Base-by-base conservation (phyloP, 2,797 vertebrate species). In the Smutsia gigantea region DNA sequence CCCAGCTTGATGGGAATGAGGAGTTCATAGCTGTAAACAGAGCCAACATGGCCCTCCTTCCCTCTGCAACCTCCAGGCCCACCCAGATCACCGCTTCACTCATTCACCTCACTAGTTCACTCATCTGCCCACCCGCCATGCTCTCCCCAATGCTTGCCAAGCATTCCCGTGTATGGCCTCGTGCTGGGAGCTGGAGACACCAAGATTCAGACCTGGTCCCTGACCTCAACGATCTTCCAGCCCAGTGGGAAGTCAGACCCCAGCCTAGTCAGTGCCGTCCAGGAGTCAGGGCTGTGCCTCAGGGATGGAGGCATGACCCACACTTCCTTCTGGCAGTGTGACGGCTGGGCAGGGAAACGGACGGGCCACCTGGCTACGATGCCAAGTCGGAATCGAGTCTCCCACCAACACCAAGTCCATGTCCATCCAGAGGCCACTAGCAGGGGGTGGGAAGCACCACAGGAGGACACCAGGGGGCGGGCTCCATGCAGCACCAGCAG, bases 311-410 rank as follows among this genome's bases (percentile, higher is more conserved):
- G 12, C n/a, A 5, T 5, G 74, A 5, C 66, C 49, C 11, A 19
- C 5, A 55, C 7, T 7, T 21, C 23, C n/a, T 79, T 17, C 49
- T 19, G 55, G n/a, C 18, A 37, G 13, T 46, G 46, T 18, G 53
- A 21, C 0, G 19, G 81, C 34, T 59, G 51, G 31, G 23, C 49
- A 39, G 49, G 7, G 49, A 7, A 17, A 27, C 18, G 42, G 66
- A 15, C 0, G 0, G 23, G 68, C 13, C 12, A 2, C 29, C 23
- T 21, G 46, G 21, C n/a, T 49, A n/a, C 9, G 27, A 55, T 1
- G 2, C 37, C 63, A 64, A 37, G 55, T 5, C 21, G 53, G 46
- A 15, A 14, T 5, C 0, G 0, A 55, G 31, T 14, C 11, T 15
- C 6, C 68, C 12, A 37, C 61, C 37, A 31, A 51, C 1, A 5